phyloP scores from a whole-genome alignment of 2,113 vertebrate genomes.

The Podiceps cristatus region DNA sequence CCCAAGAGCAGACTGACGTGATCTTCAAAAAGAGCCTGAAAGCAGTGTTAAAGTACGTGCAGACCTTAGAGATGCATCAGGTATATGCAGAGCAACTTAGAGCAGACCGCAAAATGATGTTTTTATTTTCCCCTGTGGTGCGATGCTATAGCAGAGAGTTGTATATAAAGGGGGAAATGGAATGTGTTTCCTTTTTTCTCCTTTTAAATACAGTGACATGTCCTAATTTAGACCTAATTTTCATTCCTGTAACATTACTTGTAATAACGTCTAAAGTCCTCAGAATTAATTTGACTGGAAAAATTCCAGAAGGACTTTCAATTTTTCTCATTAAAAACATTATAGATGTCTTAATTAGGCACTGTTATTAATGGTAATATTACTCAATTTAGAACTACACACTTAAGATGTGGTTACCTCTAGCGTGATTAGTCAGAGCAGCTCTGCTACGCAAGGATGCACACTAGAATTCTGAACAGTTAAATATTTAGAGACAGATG shows the following conservation, averaged over 20 bases:
- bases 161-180: neutral
- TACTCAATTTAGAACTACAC: slow-evolving; percentile 72
- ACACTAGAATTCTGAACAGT: slow-evolving; percentile 64
- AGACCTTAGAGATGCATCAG: neutral
- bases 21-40: neutral
- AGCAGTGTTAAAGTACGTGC: neutral
- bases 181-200: slow-evolving; percentile 37
- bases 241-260: slow-evolving; percentile 80
- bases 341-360: slow-evolving; percentile 84
- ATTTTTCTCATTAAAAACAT: slow-evolving; percentile 84
- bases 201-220: slow-evolving; percentile 68
- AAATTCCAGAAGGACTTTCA: slow-evolving; percentile 84
- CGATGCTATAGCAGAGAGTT: neutral
- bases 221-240: slow-evolving; percentile 78
- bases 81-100: neutral
- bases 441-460: slow-evolving; percentile 51
- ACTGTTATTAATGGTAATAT: slow-evolving; percentile 78
- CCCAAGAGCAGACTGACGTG: neutral
- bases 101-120: neutral
- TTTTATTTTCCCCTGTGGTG: slow-evolving; percentile 11
- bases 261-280: slow-evolving; percentile 75
- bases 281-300: slow-evolving; percentile 82
- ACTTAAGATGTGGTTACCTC: slow-evolving; percentile 78
- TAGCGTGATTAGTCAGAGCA: slow-evolving; percentile 71
- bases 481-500: slow-evolving; percentile 62